Evolutionary conservation across 2,888 invertebrate species (phyloP).

Genomic region (Proisotoma minuta): DNA sequence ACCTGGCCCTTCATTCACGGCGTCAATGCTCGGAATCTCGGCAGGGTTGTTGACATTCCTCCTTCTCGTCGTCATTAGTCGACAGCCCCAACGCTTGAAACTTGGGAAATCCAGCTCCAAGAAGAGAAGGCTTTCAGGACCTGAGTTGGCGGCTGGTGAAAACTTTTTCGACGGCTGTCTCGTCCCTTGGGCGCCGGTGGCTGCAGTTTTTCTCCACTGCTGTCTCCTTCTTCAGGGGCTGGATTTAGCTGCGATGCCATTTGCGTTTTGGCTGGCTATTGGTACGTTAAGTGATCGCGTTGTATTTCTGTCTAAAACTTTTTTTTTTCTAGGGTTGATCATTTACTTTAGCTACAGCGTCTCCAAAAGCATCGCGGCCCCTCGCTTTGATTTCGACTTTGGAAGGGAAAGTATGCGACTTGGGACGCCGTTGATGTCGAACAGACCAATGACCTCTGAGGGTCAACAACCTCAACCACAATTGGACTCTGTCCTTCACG

Average conservation of each 20-base stretch:
- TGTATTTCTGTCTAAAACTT: neutral
- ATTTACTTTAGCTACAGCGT: constrained; percentile 47
- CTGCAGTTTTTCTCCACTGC: constrained; percentile 55
- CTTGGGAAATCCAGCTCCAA: neutral
- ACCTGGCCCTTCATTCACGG: constrained; percentile 38
- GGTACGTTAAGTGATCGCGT: constrained; percentile 52
- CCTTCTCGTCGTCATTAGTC: constrained; percentile 54
- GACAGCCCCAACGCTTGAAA: constrained; percentile 54
- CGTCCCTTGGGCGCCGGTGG: constrained; percentile 53
- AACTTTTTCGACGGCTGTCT: constrained; percentile 42
- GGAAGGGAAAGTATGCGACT: no score
- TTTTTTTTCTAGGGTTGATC: constrained; percentile 31
- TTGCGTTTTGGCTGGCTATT: constrained; percentile 59
- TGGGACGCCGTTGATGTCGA: no score
- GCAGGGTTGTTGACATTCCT: constrained; percentile 46
- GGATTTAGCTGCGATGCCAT: constrained; percentile 60
- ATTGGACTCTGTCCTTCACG: no score
- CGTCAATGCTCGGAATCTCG: constrained; percentile 43
- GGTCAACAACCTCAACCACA: no score
- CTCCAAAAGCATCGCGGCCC: constrained; percentile 43
- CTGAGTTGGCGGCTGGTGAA: neutral
- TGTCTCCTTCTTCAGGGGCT: constrained; percentile 57
- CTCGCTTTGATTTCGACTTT: no score
- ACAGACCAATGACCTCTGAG: no score
- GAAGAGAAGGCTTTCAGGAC: neutral